A percentile compares a stretch with the other conserved stretches of the same genome.
phyloP scores from a whole-genome alignment of 2,797 vertebrate species.

The Sus cebifrons region DNA sequence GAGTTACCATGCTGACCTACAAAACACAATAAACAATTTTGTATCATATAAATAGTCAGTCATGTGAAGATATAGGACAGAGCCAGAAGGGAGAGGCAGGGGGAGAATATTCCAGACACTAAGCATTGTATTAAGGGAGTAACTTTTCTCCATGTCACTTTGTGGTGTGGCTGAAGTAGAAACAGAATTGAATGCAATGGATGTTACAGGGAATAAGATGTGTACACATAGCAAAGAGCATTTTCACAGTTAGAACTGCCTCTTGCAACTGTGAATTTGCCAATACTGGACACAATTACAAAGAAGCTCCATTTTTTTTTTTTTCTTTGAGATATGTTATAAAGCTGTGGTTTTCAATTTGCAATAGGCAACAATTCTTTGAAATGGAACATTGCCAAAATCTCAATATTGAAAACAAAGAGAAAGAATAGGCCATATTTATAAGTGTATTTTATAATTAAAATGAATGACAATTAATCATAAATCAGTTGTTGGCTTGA shows the following conservation, averaged over 20 bases:
- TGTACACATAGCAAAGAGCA: background rate
- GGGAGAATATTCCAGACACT: background rate
- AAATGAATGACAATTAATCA: background rate
- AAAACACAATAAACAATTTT: background rate
- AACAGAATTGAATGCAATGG: background rate
- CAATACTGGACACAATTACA: background rate
- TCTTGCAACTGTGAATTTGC: constrained; percentile 1
- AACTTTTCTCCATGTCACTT: background rate
- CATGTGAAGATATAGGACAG: background rate
- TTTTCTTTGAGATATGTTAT: background rate
- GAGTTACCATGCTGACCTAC: background rate
- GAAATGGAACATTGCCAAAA: background rate
- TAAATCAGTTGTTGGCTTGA: background rate
- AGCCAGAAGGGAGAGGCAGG: too few relatives aligned
- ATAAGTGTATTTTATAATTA: constrained; percentile 18
- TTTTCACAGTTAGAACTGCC: background rate
- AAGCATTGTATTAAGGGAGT: background rate
- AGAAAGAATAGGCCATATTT: background rate
- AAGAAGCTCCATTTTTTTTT: background rate
- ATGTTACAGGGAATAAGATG: background rate
- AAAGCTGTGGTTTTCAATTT: constrained; percentile 47
- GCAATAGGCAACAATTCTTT: background rate
- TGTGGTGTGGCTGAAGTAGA: background rate
- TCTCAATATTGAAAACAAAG: background rate
- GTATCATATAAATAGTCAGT: background rate